A percentile compares a stretch with the other conserved stretches of the same genome.
Conservation (phyloP, 2,113 vertebrate genomes). For the Phalacrocorax brasilianus region DNA sequence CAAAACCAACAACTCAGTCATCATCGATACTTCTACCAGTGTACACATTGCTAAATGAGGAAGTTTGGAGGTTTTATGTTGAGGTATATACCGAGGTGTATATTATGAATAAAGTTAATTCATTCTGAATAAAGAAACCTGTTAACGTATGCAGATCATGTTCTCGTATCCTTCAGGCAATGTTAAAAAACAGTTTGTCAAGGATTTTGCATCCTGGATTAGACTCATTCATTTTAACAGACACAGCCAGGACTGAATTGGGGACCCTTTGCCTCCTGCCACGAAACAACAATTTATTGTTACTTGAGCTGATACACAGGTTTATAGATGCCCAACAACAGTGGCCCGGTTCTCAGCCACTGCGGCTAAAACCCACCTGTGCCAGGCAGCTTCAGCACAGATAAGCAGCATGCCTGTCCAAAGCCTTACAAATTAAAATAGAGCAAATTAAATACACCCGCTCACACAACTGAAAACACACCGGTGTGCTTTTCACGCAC, state of each 20-base stretch:
- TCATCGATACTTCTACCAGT: neutral
- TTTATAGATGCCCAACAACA: neutral
- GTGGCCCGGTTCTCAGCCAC: neutral
- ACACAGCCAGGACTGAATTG: neutral
- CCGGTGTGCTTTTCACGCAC: rapidly evolving
- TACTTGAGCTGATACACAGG: neutral
- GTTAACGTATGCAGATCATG: neutral
- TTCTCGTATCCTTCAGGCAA: rapidly evolving
- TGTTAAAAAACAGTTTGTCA: neutral
- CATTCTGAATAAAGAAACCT: neutral
- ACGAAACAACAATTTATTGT: rapidly evolving
- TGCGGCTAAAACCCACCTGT: rapidly evolving
- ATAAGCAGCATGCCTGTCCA: rapidly evolving
- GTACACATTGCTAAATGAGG: rapidly evolving
- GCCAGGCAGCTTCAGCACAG: neutral
- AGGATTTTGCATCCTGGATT: neutral
- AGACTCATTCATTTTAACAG: neutral
- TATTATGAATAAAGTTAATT: neutral
- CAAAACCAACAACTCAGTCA: neutral
- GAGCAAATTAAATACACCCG: neutral
- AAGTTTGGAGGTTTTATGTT: neutral
- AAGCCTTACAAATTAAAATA: neutral
- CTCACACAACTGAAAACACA: neutral
- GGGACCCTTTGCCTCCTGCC: neutral
- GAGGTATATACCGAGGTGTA: rapidly evolving